Base-by-base conservation (phyloP, 2,113 vertebrate species). In the Trogon surrucura region DNA sequence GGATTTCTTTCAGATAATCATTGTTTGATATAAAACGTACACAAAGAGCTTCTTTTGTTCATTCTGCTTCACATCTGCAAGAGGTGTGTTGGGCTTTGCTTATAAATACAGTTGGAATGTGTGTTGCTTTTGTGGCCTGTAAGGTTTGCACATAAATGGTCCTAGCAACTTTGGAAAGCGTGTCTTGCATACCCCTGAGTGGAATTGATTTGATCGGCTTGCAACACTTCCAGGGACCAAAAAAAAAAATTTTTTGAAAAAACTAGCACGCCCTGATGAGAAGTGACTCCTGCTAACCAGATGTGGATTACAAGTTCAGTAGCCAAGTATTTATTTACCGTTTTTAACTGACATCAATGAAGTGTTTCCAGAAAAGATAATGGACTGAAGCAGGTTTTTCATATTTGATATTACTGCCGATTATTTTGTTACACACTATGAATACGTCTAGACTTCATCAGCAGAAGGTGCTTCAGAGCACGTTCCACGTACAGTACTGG, bases 401-500 rank as follows among this genome's bases (percentile, higher is more conserved):
- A 5, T 80, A 71, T 79, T 94, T 94, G 61, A 94, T 88, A 78
- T 94, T 90, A 58, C 85, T 89, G 25, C 96, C 47, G 72, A 41
- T 79, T 91, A 82, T 93, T 72, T 83, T 88, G 65, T 95, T 96
- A 58, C 27, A 47, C 94, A 51, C 44, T 93, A 34, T 82, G 86
- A 96, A 84, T 72, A 64, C 9, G 86, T 84, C 80, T 84, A 91
- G 70, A 85, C 75, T 89, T 91, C 58, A 25, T 90, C 91, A 95
- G 95, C 78, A 94, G 79, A 91, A 96, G 21, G 80, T 95, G 75
- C 69, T 93, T 96, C 29, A 45, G 79, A 96, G 45, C 86, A 91
- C 78, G 54, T 95, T 97, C 86, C 91, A 91, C 82, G 57, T 62
- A 57, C 19, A 6, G 84, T 79, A 22, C 54, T 94, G 82, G 70